Percentiles rank a stretch among this genome's conserved stretches.
phyloP scores from a whole-genome alignment of 1,140 invertebrate species.

The Micrasema minimum region DNA sequence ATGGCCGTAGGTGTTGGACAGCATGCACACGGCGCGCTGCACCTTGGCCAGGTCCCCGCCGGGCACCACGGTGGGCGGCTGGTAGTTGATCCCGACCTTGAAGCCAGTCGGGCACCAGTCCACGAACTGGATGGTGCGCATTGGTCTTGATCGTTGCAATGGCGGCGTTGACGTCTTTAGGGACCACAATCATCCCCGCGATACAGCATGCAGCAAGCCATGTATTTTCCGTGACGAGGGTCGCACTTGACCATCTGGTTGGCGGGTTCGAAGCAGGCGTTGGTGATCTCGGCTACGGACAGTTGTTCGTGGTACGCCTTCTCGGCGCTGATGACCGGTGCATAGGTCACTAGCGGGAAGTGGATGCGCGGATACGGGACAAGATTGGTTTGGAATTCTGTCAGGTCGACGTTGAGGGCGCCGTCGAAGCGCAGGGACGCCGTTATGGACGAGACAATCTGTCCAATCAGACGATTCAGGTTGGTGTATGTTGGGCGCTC shows the following conservation, averaged over 20 bases:
- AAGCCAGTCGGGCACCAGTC: constrained; percentile 93
- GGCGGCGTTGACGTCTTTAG: constrained; percentile 84
- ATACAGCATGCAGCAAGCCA: constrained; percentile 88
- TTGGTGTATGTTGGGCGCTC: constrained; percentile 85
- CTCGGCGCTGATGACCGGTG: constrained; percentile 86
- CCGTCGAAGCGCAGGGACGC: constrained; percentile 91
- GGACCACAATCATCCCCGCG: constrained; percentile 80
- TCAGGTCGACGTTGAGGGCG: constrained; percentile 88
- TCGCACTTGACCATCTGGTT: constrained; percentile 96
- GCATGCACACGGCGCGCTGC: constrained; percentile 79
- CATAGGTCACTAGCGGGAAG: constrained; percentile 86
- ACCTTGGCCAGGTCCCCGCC: constrained; percentile 83
- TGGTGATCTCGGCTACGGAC: constrained; percentile 88
- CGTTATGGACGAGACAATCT: constrained; percentile 89
- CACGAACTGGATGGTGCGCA: constrained; percentile 87
- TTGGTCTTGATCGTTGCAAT: constrained; percentile 89
- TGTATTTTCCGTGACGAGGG: constrained; percentile 89
- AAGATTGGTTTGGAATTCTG: constrained; percentile 91
- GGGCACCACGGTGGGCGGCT: constrained; percentile 84
- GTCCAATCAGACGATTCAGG: constrained; percentile 83
- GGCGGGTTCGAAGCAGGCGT: constrained; percentile 88
- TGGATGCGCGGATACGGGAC: constrained; percentile 87
- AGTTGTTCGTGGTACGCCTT: constrained; percentile 88
- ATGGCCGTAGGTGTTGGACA: constrained; percentile 88
- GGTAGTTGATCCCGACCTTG: constrained; percentile 85